Conservation (phyloP, 2,113 vertebrate genomes). For the Abramis brama region DNA sequence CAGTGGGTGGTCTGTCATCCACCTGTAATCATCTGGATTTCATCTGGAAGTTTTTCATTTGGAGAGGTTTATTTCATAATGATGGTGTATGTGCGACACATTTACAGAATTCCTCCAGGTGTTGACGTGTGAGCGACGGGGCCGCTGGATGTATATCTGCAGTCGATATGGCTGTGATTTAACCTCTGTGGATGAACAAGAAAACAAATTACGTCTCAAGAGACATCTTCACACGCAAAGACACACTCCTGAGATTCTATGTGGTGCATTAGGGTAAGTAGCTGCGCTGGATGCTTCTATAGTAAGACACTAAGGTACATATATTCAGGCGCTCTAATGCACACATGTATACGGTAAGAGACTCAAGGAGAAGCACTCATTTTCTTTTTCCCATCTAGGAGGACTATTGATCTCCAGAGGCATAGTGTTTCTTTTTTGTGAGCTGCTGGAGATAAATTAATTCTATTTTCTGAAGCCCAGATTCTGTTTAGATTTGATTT, state of each 20-base stretch:
- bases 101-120: background rate
- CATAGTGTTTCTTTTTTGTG: background rate
- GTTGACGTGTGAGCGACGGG: background rate
- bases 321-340: background rate
- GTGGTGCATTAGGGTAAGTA: background rate
- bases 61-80: conserved; percentile 17
- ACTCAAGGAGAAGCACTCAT: background rate
- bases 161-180: conserved; percentile 29
- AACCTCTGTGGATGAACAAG: conserved; percentile 34
- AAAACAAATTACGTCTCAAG: conserved; percentile 17
- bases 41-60: background rate
- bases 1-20: background rate
- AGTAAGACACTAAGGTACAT: background rate
- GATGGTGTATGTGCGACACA: background rate
- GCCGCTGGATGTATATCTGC: conserved; percentile 28
- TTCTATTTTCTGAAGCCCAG: conserved; percentile 25
- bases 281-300: background rate
- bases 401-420: background rate
- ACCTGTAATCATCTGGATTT: background rate
- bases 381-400: background rate
- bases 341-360: background rate
- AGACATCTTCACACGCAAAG: conserved; percentile 20
- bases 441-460: conserved; percentile 24
- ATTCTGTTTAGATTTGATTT: conserved; percentile 28
- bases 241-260: background rate